These are phyloP conservation scores for Drosophila anceps DNA, from an alignment of 2,888 invertebrate species.

Conservation along the genomic window DNA sequence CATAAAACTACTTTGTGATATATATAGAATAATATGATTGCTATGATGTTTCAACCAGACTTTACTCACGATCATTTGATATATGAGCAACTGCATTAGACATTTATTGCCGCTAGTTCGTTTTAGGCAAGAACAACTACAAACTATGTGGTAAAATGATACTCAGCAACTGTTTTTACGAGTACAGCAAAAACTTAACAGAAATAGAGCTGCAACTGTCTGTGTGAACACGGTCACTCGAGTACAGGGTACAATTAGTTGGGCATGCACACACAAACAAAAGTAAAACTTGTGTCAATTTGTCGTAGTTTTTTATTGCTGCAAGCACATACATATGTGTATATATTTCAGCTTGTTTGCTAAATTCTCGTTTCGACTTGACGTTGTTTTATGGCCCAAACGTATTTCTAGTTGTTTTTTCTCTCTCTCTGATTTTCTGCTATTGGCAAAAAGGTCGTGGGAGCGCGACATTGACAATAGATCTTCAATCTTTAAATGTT, in stretches of 20 bases:
- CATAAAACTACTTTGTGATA: not conserved
- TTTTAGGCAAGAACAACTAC: not conserved
- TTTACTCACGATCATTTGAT: not conserved
- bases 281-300: conserved; percentile 5
- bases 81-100: not conserved
- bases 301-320: conserved; percentile 19
- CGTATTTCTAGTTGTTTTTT: conserved; percentile 23
- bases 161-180: not conserved
- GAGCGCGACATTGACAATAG: conserved; percentile 67
- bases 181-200: not conserved
- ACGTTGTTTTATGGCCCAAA: conserved; percentile 37
- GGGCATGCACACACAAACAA: not conserved
- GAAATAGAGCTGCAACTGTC: not conserved
- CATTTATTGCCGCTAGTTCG: not conserved
- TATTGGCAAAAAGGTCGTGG: conserved; percentile 58
- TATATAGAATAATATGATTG: not conserved
- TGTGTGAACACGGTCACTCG: not conserved
- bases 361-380: conserved; percentile 21
- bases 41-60: not conserved
- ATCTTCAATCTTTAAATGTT: conserved; percentile 31
- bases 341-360: conserved; percentile 23
- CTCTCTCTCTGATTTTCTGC: not conserved
- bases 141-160: not conserved
- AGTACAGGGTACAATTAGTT: conserved; percentile 7
- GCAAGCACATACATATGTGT: not conserved